Conservation (phyloP, 2,888 invertebrate genomes). For the Temnothorax rugatulus region DNA sequence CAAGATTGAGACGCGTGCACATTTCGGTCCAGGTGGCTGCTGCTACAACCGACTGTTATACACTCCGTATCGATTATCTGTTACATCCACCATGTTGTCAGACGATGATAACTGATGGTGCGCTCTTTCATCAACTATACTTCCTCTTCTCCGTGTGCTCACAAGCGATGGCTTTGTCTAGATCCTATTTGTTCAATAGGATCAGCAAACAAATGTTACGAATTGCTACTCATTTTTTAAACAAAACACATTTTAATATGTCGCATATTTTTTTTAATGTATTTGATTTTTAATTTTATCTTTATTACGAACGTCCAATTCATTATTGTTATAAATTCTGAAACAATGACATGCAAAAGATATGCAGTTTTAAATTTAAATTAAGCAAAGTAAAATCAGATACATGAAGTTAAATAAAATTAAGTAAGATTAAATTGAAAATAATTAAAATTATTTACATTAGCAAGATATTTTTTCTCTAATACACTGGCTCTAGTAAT, state of each 20-base stretch:
- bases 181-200: neutral
- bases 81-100: slow-evolving; percentile 72
- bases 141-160: neutral
- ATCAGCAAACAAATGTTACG: neutral
- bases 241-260: neutral
- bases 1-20: slow-evolving; percentile 34
- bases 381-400: neutral
- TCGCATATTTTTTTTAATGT: neutral
- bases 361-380: neutral
- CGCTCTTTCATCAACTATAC: slow-evolving; percentile 42
- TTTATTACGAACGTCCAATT: neutral
- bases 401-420: neutral
- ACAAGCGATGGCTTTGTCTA: neutral
- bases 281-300: neutral
- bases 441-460: slow-evolving; percentile 3
- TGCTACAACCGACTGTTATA: slow-evolving; percentile 58
- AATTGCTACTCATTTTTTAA: neutral
- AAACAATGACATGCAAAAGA: neutral
- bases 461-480: neutral
- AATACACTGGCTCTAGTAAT: neutral
- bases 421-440: neutral
- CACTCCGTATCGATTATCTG: slow-evolving; percentile 77
- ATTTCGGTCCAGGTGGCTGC: slow-evolving; percentile 73
- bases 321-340: neutral
- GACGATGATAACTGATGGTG: slow-evolving; percentile 63